These are phyloP conservation scores for Acanthurus lineatus DNA, from an alignment of 2,797 vertebrate genomes.

Conservation along the genomic window DNA sequence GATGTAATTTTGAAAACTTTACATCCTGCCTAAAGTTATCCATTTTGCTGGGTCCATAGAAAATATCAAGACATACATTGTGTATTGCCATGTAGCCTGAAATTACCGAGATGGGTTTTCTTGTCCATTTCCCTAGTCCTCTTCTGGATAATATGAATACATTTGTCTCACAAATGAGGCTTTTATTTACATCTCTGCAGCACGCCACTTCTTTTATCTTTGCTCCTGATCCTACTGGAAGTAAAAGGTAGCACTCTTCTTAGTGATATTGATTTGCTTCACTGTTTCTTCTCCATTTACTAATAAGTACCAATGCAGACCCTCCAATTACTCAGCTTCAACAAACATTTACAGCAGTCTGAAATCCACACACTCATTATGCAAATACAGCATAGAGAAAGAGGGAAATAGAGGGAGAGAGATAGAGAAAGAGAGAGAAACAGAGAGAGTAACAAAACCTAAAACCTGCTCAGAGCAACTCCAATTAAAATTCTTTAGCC, in stretches of 20 bases:
- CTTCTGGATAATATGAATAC: slow-evolving; percentile 22
- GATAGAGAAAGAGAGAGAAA: slow-evolving; percentile 53
- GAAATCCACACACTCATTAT: slow-evolving; percentile 85
- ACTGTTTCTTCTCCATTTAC: slow-evolving; percentile 82
- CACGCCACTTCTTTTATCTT: slow-evolving; percentile 62
- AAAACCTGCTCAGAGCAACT: slow-evolving; percentile 75
- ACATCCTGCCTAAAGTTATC: too few relatives aligned
- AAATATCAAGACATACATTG: too few relatives aligned
- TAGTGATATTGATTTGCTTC: slow-evolving; percentile 82
- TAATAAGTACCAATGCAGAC: slow-evolving; percentile 86
- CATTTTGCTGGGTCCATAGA: too few relatives aligned
- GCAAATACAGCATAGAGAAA: slow-evolving; percentile 54
- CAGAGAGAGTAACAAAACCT: slow-evolving; percentile 30
- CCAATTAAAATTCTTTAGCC: slow-evolving; percentile 86
- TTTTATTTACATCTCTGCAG: slow-evolving; percentile 52
- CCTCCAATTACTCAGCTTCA: slow-evolving; percentile 82
- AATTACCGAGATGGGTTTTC: too few relatives aligned
- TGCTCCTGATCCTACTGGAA: slow-evolving; percentile 62
- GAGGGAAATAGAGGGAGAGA: slow-evolving; percentile 59
- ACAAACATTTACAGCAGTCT: slow-evolving; percentile 79
- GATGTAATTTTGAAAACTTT: too few relatives aligned
- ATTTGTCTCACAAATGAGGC: slow-evolving; percentile 41
- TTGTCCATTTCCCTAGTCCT: too few relatives aligned
- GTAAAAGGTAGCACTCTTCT: slow-evolving; percentile 67
- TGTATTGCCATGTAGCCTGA: too few relatives aligned